Base-by-base conservation (phyloP, 2,888 invertebrate genomes). In the Arctia plantaginis region DNA sequence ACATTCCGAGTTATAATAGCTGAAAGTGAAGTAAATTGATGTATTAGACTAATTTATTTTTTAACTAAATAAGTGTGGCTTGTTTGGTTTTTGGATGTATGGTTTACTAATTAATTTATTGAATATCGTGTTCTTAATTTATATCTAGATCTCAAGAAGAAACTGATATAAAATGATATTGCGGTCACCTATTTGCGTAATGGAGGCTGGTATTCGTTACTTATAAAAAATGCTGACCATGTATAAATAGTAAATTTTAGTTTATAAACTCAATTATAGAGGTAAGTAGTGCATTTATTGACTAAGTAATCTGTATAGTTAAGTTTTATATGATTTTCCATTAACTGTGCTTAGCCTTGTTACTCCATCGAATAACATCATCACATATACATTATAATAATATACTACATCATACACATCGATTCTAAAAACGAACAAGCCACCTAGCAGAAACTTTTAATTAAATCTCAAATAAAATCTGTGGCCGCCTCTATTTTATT, bases 1-100 rank as follows among this genome's bases (percentile, higher is more conserved):
- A 91, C 96, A 96, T 95, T 94, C 94, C 93, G 96, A 96, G 87
- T 95, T 96, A 96, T 96, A 96, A 95, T 94, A 91, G 85, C 89
- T 82, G 85, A 82, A 86, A 86, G 86, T 87, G 87, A 75, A 83
- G 81, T 90, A 88, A 90, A 81, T 88, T 92, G 91, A 91, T 90
- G 88, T 91, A 91, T 92, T 94, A 95, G 91, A 87, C 85, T 94
- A 93, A 94, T 94, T 94, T 92, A 92, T 93, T 93, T 92, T 92
- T 89, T 91, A 92, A 86, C 88, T 88, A 88, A 82, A 89, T 88
- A 87, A 86, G 85, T 80, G 86, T 89, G 91, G 88, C 91, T 89
- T 92, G 93, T 94, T 94, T 91, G 90, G 92, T 87, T 93, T 93
- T 92, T 91, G 83, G 81, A 77, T 80, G 78, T 82, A 65, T 73